These are phyloP conservation scores for Atethmia centrago DNA, from an alignment of 2,888 invertebrate species.

Conservation along the genomic window DNA sequence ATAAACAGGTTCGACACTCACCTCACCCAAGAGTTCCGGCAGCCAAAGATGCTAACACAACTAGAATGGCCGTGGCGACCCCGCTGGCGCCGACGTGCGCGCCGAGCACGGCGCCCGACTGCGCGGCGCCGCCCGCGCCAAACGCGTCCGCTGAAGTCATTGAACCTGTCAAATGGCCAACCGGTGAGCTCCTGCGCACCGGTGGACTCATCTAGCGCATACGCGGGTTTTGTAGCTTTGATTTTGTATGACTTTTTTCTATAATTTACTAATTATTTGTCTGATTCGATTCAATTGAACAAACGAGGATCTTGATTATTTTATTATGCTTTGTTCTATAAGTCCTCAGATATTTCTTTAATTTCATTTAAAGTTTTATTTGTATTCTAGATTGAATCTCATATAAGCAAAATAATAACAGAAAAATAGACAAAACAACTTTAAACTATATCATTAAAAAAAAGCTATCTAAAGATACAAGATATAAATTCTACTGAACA, in stretches of 20 bases:
- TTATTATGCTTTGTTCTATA: background rate
- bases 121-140: conserved; percentile 64
- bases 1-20: conserved; percentile 82
- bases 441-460: background rate
- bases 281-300: background rate
- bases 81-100: conserved; percentile 90
- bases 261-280: background rate
- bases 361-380: background rate
- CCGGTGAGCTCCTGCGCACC: conserved; percentile 75
- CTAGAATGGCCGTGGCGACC: conserved; percentile 91
- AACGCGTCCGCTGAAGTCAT: conserved; percentile 87
- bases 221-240: conserved; percentile 67
- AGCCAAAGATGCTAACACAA: conserved; percentile 92
- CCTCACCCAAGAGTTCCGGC: conserved; percentile 95
- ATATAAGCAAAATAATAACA: background rate
- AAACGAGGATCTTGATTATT: background rate
- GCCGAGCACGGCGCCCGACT: conserved; percentile 75
- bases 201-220: conserved; percentile 73
- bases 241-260: background rate
- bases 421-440: background rate
- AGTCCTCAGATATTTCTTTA: background rate
- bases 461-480: background rate
- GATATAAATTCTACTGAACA: background rate
- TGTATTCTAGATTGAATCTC: background rate
- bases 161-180: conserved; percentile 80